Evolutionary conservation across 2,888 invertebrate species (phyloP).

Genomic region (Deroplatys truncata): DNA sequence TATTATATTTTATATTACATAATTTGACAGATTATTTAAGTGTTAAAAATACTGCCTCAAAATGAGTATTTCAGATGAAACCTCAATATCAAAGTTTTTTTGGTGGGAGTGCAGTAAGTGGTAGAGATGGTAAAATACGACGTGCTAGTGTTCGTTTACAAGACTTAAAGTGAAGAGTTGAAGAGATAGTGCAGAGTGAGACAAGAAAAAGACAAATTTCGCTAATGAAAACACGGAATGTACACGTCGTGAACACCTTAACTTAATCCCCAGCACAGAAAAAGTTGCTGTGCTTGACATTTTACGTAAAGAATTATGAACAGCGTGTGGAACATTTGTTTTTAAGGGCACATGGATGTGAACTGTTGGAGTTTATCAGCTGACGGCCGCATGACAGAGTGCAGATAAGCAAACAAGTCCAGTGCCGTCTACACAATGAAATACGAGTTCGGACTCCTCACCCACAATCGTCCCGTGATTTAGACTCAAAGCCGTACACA

Average conservation of each 20-base stretch:
- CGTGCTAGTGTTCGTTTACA: no score
- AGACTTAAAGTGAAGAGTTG: no score
- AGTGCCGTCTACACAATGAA: neutral
- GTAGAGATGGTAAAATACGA: no score
- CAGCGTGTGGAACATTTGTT: neutral
- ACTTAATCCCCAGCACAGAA: neutral
- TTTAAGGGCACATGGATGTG: neutral
- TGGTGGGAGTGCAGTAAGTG: no score
- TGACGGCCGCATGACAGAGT: neutral
- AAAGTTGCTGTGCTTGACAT: neutral
- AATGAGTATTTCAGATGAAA: no score
- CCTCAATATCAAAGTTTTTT: no score
- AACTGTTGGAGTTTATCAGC: neutral
- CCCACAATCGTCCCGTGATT: neutral
- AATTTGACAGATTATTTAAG: no score
- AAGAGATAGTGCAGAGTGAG: neutral
- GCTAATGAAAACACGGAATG: neutral
- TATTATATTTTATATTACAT: no score
- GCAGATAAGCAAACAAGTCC: neutral
- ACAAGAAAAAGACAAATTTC: neutral
- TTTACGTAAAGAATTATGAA: neutral
- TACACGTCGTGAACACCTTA: neutral
- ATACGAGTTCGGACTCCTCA: neutral
- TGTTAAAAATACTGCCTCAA: no score
- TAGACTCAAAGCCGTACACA: neutral